Conservation (phyloP, 2,888 invertebrate genomes). For the Mythimna ferrago region DNA sequence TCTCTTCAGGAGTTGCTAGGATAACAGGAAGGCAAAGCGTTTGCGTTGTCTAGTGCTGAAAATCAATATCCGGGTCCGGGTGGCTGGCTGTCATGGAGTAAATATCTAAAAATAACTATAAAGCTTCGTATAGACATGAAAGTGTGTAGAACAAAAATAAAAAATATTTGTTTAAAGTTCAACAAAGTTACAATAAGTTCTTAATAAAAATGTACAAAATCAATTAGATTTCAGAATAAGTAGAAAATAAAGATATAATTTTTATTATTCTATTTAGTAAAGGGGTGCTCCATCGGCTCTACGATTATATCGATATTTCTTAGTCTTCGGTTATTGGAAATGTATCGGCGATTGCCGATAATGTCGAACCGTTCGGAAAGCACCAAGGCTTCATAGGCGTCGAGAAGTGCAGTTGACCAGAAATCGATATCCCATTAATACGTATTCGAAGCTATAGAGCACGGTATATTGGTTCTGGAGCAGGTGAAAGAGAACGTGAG, state of each 20-base stretch:
- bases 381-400: slow-evolving; percentile 85
- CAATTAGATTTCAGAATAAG: not conserved
- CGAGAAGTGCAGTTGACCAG: slow-evolving; percentile 84
- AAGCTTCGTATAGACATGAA: slow-evolving; percentile 1
- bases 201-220: not conserved
- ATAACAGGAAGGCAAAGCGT: slow-evolving; percentile 69
- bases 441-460: slow-evolving; percentile 83
- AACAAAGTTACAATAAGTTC: not conserved
- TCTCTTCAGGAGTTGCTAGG: slow-evolving; percentile 74
- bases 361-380: slow-evolving; percentile 90
- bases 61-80: slow-evolving; percentile 70
- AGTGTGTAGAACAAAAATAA: not conserved
- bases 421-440: slow-evolving; percentile 89
- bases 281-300: slow-evolving; percentile 35
- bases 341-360: slow-evolving; percentile 90
- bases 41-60: slow-evolving; percentile 50
- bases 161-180: too few species aligned
- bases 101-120: slow-evolving; percentile 18
- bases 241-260: too few species aligned
- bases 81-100: not conserved
- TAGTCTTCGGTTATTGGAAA: slow-evolving; percentile 78
- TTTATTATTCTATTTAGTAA: not conserved
- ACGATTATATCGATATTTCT: slow-evolving; percentile 74
- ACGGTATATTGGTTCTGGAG: slow-evolving; percentile 80
- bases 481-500: slow-evolving; percentile 79